phyloP scores from a whole-genome alignment of 2,888 invertebrate species.

The Heliconius sara region DNA sequence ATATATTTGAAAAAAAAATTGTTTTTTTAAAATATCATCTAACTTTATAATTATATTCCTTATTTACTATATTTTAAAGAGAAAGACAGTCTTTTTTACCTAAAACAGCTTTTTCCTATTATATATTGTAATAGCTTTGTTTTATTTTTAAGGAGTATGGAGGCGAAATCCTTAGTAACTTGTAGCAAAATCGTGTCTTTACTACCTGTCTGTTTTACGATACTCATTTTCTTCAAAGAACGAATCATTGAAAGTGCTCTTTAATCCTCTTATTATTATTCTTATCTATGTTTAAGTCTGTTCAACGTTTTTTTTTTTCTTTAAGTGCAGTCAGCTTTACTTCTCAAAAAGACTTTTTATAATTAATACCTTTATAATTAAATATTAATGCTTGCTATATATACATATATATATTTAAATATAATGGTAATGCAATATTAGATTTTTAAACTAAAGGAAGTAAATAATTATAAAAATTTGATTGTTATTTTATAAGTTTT shows the following conservation, averaged over 20 bases:
- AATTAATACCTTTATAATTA: neutral
- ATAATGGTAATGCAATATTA: neutral
- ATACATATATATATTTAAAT: neutral
- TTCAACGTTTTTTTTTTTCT: neutral
- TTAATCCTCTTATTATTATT: constrained; percentile 22
- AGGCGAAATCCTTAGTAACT: neutral
- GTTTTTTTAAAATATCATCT: no score
- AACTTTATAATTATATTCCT: neutral
- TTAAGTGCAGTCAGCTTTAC: neutral
- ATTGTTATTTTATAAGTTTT: neutral
- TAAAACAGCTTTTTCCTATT: neutral
- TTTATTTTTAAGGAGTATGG: neutral
- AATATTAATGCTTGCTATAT: neutral
- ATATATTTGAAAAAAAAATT: no score
- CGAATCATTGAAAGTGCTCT: neutral
- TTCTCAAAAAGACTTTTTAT: neutral
- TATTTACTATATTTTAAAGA: neutral
- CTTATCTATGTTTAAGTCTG: neutral
- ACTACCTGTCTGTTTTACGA: constrained; percentile 10
- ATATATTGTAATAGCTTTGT: neutral
- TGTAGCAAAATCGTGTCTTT: neutral
- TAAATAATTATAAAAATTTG: neutral
- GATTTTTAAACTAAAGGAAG: neutral
- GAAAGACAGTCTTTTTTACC: neutral
- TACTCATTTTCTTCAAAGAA: neutral